phyloP scores from a whole-genome alignment of 2,797 vertebrate genomes.

The Semaprochilodus insignis region DNA sequence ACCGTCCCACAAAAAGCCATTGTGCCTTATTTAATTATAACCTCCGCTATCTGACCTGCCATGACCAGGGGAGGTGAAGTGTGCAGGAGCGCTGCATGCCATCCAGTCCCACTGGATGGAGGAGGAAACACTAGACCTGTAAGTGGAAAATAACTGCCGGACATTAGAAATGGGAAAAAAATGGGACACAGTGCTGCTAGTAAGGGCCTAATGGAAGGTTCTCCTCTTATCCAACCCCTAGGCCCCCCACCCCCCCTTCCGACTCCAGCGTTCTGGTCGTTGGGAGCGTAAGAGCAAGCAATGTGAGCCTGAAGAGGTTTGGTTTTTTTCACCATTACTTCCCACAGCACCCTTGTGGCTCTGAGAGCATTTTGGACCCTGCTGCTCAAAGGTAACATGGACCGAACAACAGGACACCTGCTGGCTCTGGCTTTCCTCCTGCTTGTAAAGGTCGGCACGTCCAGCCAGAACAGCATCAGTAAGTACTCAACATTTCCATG shows the following conservation, averaged over 20 bases:
- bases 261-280: slow-evolving; percentile 48
- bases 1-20: slow-evolving; percentile 78
- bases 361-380: slow-evolving; percentile 54
- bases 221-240: slow-evolving; percentile 64
- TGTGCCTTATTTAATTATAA: slow-evolving; percentile 82
- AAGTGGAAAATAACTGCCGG: slow-evolving; percentile 75
- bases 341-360: slow-evolving; percentile 55
- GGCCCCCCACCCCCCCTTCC: slow-evolving; percentile 13
- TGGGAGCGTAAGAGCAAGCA: slow-evolving; percentile 67
- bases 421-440: slow-evolving; percentile 68
- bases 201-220: slow-evolving; percentile 73
- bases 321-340: slow-evolving; percentile 60
- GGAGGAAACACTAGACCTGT: slow-evolving; percentile 77
- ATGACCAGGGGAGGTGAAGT: slow-evolving; percentile 75
- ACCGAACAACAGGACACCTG: slow-evolving; percentile 65
- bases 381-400: slow-evolving; percentile 71
- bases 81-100: slow-evolving; percentile 68
- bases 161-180: slow-evolving; percentile 58
- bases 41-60: slow-evolving; percentile 66
- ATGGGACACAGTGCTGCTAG: slow-evolving; percentile 32
- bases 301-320: slow-evolving; percentile 37
- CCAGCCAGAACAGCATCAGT: slow-evolving; percentile 73
- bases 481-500: slow-evolving; percentile 41
- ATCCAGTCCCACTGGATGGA: slow-evolving; percentile 73
- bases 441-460: slow-evolving; percentile 65